phyloP scores from a whole-genome alignment of 2,113 vertebrate genomes.

The Alligator sinensis region DNA sequence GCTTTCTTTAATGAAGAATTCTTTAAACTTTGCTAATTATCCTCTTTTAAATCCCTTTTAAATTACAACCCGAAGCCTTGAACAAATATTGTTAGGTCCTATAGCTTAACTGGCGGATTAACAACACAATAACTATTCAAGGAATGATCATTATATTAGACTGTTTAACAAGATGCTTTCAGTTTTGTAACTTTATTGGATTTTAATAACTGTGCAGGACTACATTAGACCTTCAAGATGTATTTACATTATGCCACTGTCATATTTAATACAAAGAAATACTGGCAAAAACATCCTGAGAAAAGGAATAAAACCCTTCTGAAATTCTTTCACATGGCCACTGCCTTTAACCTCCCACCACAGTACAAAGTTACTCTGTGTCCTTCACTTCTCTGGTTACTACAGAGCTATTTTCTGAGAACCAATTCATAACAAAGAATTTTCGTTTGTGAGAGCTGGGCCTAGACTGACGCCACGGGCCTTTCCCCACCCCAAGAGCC shows the following conservation, averaged over 20 bases:
- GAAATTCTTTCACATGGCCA: constrained; percentile 83
- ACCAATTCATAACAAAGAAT: constrained; percentile 88
- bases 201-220: constrained; percentile 63
- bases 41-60: constrained; percentile 68
- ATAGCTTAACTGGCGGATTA: constrained; percentile 67
- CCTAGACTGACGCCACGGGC: constrained; percentile 86
- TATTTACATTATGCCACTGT: constrained; percentile 40
- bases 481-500: constrained; percentile 87
- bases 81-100: constrained; percentile 60
- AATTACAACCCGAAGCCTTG: constrained; percentile 56
- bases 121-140: constrained; percentile 66
- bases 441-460: constrained; percentile 83
- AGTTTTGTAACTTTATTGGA: constrained; percentile 58
- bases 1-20: constrained; percentile 44
- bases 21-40: constrained; percentile 63
- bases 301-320: constrained; percentile 78
- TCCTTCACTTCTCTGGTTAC: constrained; percentile 86
- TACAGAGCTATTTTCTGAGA: constrained; percentile 87
- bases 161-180: constrained; percentile 59
- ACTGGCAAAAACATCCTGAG: constrained; percentile 73
- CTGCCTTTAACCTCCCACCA: constrained; percentile 83
- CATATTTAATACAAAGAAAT: constrained; percentile 67
- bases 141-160: constrained; percentile 43
- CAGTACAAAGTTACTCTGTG: constrained; percentile 88
- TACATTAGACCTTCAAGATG: constrained; percentile 50